phyloP scores from a whole-genome alignment of 2,113 vertebrate genomes.

The Nanorana parkeri region DNA sequence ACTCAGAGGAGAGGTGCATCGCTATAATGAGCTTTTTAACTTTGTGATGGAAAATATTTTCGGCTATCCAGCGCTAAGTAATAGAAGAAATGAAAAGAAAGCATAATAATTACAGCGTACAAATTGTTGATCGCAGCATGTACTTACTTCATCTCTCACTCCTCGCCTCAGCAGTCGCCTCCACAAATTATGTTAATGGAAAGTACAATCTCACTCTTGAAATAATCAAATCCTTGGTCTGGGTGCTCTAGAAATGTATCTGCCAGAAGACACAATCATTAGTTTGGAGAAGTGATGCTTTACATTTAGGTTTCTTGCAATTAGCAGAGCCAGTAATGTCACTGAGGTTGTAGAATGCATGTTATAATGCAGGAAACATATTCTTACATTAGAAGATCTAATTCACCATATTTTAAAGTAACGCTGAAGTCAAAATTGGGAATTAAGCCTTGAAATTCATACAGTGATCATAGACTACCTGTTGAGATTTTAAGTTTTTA shows the following conservation, averaged over 20 bases:
- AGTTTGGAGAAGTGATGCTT: not conserved
- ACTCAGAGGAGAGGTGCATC: too few species aligned
- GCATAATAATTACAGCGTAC: not conserved
- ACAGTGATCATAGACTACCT: too few species aligned
- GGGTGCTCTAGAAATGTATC: not conserved
- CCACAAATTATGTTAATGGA: conserved; percentile 17
- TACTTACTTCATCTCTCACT: not conserved
- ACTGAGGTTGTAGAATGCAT: not conserved
- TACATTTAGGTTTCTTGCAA: not conserved
- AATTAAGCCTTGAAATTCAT: too few species aligned
- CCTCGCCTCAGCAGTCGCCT: not conserved
- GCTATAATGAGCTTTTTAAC: not conserved
- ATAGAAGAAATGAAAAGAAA: conserved; percentile 6
- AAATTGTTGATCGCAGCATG: not conserved
- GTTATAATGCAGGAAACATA: not conserved
- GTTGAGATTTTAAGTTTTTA: too few species aligned
- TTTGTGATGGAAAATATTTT: not conserved
- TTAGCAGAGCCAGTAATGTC: not conserved
- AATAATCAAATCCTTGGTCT: conserved; percentile 17
- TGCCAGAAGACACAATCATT: conserved; percentile 1
- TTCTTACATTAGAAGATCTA: not conserved
- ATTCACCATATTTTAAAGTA: too few species aligned
- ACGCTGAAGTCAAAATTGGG: too few species aligned
- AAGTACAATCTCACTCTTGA: conserved; percentile 3
- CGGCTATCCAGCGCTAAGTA: not conserved